Base-by-base conservation (phyloP, 2,797 vertebrate genomes). In the Cryptoblepharus egeriae region DNA sequence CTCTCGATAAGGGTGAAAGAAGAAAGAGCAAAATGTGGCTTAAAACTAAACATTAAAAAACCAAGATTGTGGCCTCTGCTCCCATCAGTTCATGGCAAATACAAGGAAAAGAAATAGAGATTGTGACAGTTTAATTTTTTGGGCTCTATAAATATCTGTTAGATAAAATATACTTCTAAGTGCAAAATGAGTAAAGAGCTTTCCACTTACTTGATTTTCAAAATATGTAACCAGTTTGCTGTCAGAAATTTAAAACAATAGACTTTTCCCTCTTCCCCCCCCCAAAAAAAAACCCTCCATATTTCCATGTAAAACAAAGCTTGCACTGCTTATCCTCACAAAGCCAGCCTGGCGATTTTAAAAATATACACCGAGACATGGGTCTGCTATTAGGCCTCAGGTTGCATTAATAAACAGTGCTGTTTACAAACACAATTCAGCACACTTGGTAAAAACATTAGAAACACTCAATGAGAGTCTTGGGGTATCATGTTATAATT, bases 381-480 rank as follows among this genome's bases (percentile, higher is more conserved):
- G 13, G 77, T 73, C 82, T 81, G 75, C 45, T 77, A 79, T 79
- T 74, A 81, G 79, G 77, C 77, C 60, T 74, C 80, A 87, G 75
- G 83, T 88, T 86, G n/a, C 81, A 74, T 60, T 78, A 58, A 86
- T 60, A 83, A 72, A 60, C 64, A 82, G 39, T 26, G 28, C 20
- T 87, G 81, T 91, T 93, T 87, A 86, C 72, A 90, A 49, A 18
- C 65, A 45, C 70, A 72, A 80, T 52, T 35, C 81, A 85, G 75
- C 83, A 74, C 35, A 87, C 69, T 70, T 78, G 26, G 79, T 76
- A 90, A 85, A 83, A 83, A 80, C 12, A 30, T 3, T 24, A 63
- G 0, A 18, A 77, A 72, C 57, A 18, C 0, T n/a, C 37, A 76
- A 68, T 88, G 57, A 57, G 63, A 88, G 60, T 72, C 35, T 39